Conservation (phyloP, 2,113 vertebrate species). For the Agapornis roseicollis region DNA sequence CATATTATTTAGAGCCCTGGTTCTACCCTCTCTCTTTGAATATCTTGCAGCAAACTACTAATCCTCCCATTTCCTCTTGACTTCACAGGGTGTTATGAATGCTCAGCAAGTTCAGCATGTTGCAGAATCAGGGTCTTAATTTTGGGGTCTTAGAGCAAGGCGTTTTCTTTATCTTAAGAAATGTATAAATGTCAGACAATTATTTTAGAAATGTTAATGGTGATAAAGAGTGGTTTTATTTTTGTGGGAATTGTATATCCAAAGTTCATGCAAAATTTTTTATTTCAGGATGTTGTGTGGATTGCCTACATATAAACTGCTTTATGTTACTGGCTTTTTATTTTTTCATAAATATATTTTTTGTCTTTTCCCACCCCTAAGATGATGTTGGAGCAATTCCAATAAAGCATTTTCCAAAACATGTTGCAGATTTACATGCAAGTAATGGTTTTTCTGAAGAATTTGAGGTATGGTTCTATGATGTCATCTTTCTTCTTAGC, state of each 20-base stretch:
- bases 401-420: constrained; percentile 89
- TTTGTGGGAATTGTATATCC: neutral
- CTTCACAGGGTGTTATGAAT: neutral
- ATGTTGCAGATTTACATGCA: constrained; percentile 90
- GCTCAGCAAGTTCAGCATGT: neutral
- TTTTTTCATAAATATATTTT: constrained; percentile 53
- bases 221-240: neutral
- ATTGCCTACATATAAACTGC: neutral
- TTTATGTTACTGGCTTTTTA: neutral
- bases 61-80: neutral
- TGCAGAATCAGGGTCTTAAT: neutral
- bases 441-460: constrained; percentile 87
- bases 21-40: neutral
- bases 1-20: neutral
- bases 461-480: constrained; percentile 87
- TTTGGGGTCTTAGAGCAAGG: neutral
- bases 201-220: neutral
- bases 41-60: neutral
- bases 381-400: constrained; percentile 85
- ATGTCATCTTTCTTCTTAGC: constrained; percentile 45
- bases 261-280: neutral
- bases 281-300: constrained; percentile 41
- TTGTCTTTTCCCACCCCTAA: constrained; percentile 67
- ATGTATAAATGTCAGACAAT: neutral
- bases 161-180: neutral